A percentile compares a stretch with the other conserved stretches of the same genome.
phyloP scores from a whole-genome alignment of 2,113 vertebrate species.

The Lamprologus callipterus region DNA sequence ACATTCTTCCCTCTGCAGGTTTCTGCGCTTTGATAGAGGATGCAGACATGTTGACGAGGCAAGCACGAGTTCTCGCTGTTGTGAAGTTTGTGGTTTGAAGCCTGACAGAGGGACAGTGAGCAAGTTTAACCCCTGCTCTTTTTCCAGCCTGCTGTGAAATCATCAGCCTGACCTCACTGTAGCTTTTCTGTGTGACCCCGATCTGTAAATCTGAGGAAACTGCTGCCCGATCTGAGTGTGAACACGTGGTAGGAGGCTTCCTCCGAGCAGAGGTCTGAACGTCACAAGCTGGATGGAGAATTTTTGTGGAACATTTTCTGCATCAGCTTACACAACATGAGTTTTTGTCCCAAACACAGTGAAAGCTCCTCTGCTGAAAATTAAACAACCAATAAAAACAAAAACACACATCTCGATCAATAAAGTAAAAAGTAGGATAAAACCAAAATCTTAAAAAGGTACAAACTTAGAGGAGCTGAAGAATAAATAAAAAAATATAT shows the following conservation, averaged over 20 bases:
- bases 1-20: background rate
- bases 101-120: background rate
- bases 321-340: background rate
- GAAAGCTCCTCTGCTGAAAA: background rate
- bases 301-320: background rate
- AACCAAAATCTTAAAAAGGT: background rate
- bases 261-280: accelerated
- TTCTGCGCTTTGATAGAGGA: background rate
- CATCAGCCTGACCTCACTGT: background rate
- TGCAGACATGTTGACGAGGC: background rate
- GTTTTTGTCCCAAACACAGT: background rate
- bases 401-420: background rate
- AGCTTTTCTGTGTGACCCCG: background rate
- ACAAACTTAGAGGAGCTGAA: background rate
- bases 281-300: background rate
- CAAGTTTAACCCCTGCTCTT: background rate
- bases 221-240: background rate
- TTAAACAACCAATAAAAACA: background rate
- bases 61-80: background rate
- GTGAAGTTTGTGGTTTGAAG: background rate
- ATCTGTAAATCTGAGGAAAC: background rate
- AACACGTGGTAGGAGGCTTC: background rate
- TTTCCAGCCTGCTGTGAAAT: background rate
- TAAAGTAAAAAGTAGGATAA: background rate
- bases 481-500: background rate